Base-by-base conservation (phyloP, 2,797 vertebrate genomes). In the Paratrypauchen microcephalus region DNA sequence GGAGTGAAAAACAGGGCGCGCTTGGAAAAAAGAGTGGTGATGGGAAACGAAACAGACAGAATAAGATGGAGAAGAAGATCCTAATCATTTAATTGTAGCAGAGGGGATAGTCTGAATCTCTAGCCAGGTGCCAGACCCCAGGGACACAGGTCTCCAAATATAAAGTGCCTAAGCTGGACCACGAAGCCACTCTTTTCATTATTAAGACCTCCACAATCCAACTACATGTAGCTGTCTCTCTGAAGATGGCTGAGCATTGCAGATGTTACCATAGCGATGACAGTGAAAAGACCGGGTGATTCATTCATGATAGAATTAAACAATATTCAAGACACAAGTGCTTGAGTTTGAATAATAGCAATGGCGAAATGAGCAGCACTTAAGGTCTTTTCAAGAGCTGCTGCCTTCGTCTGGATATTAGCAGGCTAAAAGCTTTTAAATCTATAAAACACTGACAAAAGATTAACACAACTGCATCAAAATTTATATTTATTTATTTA, bases 61-160 rank as follows among this genome's bases (percentile, higher is more conserved):
- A 75, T 74, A 68, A 76, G 72, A 79, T 59, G 70, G 72, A 83
- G 71, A 81, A 83, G 71, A 81, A 90, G 87, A 93, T 93, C 87
- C 90, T 88, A 92, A 94, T 93, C 90, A 92, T 93, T 93, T 93
- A 93, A 93, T 92, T 92, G 91, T 92, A 73, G 76, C 76, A 71
- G 83, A 88, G 80, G 80, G 78, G 86, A 83, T 88, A 87, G 89
- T 89, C 86, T 77, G 84, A 74, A 86, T 88, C 76, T 83, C 81
- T 79, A 88, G 83, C 79, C 73, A 85, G 83, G 84, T 81, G 73
- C 60, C 67, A 72, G 76, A 66, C 88, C 86, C 2, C 21, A 69
- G 70, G 77, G 68, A 73, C 74, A 13, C 41, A 1, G 5, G 85
- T 74, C 80, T 76, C 68, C 77, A 70, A 83, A 83, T 71, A 56